Conservation (phyloP, 2,797 vertebrate genomes). For the Pangasius macronema region DNA sequence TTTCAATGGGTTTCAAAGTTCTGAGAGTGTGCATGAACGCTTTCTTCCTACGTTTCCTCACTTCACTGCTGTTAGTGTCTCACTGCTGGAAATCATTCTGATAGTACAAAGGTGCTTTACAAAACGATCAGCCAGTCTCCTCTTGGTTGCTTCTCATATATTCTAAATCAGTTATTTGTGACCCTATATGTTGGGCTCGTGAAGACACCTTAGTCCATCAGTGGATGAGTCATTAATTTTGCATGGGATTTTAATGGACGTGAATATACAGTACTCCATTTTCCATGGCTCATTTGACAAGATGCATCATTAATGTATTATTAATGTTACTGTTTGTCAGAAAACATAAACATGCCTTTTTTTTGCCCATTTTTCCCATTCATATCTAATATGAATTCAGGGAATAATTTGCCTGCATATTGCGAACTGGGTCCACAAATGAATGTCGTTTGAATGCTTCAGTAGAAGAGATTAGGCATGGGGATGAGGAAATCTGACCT, state of each 20-base stretch:
- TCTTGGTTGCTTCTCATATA: neutral
- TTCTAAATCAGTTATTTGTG: neutral
- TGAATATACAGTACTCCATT: neutral
- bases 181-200: neutral
- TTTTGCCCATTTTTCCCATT: neutral
- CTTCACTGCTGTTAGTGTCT: neutral
- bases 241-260: slow-evolving; percentile 17
- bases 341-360: slow-evolving; percentile 1
- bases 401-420: neutral
- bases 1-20: neutral
- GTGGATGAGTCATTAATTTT: slow-evolving; percentile 22
- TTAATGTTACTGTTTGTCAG: neutral
- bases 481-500: neutral
- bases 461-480: neutral
- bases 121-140: neutral
- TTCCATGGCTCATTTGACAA: slow-evolving; percentile 25
- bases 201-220: neutral
- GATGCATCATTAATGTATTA: slow-evolving; percentile 18
- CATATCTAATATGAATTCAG: neutral
- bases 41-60: neutral
- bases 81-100: too few relatives aligned
- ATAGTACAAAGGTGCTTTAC: neutral
- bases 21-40: neutral
- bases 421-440: neutral
- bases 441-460: neutral